Base-by-base conservation (phyloP, 2,113 vertebrate genomes). In the Phycodurus eques region DNA sequence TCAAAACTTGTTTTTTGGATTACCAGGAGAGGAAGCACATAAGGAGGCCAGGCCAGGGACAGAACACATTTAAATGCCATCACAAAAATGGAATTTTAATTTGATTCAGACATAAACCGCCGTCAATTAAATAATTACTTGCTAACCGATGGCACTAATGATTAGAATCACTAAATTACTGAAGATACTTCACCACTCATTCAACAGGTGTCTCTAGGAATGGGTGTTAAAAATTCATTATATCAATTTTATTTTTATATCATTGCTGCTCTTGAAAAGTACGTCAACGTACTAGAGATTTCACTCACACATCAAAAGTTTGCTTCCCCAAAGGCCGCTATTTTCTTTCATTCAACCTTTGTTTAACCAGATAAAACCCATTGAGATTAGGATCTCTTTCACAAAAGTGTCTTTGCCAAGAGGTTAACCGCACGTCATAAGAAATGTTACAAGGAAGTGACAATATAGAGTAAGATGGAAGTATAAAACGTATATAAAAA, bases 1-100 rank as follows among this genome's bases (percentile, higher is more conserved):
- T 92, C 89, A 92, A 83, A 78, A 72, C 88, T 67, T 77, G 79
- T 27, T 27, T 84, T 75, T 80, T 84, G 83, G 83, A 85, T 89
- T 81, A 80, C 74, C 72, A 66, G 72, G 42, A 66, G n/a, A 75
- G 75, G 68, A 74, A 67, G 56, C 74, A 42, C 71, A 69, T 61
- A 44, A 66, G 73, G 68, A 85, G 79, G 80, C 78, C 77, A n/a
- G 68, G 70, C 70, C 53, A 27, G 68, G 67, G 72, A 81, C 67
- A 60, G 43, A 72, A 72, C 71, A 78, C n/a, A 79, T 83, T 85
- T 79, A 39, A 80, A 83, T 79, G 72, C 80, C 1, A 5, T 72
- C 56, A 72, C 59, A 65, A 67, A 9, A 66, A 78, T 70, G 77
- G 73, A 76, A 83, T 80, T 76, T 82, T 63, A 74, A 80, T 80